A percentile compares a stretch with the other conserved stretches of the same genome.
Evolutionary conservation across 2,797 vertebrate species (phyloP).

Genomic region (Peromyscus melanophrys): DNA sequence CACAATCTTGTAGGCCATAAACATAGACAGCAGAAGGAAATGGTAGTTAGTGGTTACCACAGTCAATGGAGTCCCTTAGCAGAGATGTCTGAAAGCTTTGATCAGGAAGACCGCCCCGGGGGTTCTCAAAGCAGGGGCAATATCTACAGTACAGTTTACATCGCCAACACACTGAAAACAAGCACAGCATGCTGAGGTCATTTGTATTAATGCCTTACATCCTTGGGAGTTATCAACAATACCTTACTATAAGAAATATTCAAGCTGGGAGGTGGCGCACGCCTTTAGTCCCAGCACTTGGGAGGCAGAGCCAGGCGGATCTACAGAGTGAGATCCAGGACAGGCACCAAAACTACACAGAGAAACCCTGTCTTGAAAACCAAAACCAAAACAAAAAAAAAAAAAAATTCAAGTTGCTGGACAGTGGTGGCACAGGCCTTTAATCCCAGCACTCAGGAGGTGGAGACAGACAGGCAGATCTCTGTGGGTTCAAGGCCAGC

Average conservation of each 20-base stretch:
- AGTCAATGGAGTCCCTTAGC: neutral
- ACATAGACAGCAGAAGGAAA: slow-evolving; percentile 67
- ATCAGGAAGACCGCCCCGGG: neutral
- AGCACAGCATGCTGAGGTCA: neutral
- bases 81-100: slow-evolving; percentile 24
- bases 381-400: neutral
- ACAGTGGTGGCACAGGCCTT: neutral
- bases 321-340: neutral
- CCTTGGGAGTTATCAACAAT: slow-evolving; percentile 52
- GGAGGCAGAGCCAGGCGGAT: neutral
- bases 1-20: slow-evolving; percentile 71
- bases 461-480: neutral
- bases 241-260: slow-evolving; percentile 62
- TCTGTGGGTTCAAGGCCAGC: neutral
- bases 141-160: slow-evolving; percentile 25
- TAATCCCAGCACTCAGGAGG: neutral
- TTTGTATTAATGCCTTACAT: slow-evolving; percentile 68
- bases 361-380: neutral
- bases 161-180: slow-evolving; percentile 65
- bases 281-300: neutral
- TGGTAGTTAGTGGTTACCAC: neutral
- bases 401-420: too few species aligned
- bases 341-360: neutral
- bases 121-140: slow-evolving; percentile 10
- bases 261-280: neutral